Evolutionary conservation across 2,888 invertebrate genomes (phyloP).

Genomic region (Pandemis cinnamomeana): DNA sequence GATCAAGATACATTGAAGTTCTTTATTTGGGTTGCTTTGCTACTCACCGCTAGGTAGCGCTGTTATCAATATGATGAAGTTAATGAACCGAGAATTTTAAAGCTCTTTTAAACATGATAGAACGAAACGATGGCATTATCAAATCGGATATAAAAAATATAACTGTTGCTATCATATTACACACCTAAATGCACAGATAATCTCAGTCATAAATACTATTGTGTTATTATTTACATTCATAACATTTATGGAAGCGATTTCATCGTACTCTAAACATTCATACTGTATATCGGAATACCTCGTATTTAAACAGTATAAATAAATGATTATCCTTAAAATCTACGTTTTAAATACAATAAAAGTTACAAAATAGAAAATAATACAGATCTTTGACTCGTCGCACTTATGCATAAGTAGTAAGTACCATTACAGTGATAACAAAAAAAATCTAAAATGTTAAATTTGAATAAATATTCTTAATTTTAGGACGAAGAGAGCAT

Average conservation of each 20-base stretch:
- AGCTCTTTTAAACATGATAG: slow-evolving; percentile 42
- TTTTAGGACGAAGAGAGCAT: slow-evolving; percentile 74
- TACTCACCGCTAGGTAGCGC: slow-evolving; percentile 60
- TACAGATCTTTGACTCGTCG: slow-evolving; percentile 84
- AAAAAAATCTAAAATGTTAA: slow-evolving; percentile 71
- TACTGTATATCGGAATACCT: slow-evolving; percentile 80
- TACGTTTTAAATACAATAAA: slow-evolving; percentile 78
- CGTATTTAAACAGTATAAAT: slow-evolving; percentile 82
- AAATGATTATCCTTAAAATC: slow-evolving; percentile 69
- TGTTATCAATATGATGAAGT: slow-evolving; percentile 38
- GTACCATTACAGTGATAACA: slow-evolving; percentile 77
- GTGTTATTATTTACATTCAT: slow-evolving; percentile 67
- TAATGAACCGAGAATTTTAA: slow-evolving; percentile 36
- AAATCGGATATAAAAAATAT: slow-evolving; percentile 47
- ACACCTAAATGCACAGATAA: slow-evolving; percentile 78
- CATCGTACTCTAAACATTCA: slow-evolving; percentile 67
- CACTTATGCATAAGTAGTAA: slow-evolving; percentile 77
- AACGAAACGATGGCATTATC: slow-evolving; percentile 8
- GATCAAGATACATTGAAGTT: background rate
- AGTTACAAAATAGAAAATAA: slow-evolving; percentile 84
- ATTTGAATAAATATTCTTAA: slow-evolving; percentile 81
- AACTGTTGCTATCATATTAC: slow-evolving; percentile 53
- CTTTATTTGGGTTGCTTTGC: background rate
- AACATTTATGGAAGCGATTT: slow-evolving; percentile 71
- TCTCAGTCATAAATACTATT: slow-evolving; percentile 80